Evolutionary conservation across 2,113 vertebrate genomes (phyloP).

Genomic region (Trogon surrucura): DNA sequence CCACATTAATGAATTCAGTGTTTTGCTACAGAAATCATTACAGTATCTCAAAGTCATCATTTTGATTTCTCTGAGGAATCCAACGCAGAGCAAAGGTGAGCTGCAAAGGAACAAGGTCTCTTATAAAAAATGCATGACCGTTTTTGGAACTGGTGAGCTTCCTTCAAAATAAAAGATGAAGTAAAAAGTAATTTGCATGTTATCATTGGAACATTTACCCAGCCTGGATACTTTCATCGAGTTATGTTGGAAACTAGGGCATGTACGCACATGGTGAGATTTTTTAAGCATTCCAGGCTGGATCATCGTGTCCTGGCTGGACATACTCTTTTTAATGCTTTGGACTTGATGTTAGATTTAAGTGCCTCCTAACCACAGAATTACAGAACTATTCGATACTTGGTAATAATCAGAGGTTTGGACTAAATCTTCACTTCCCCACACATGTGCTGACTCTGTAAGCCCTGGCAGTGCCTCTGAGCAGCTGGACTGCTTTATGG

Average conservation of each 20-base stretch:
- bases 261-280: not conserved
- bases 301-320: not conserved
- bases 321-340: not conserved
- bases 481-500: not conserved
- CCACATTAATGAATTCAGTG: not conserved
- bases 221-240: not conserved
- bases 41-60: not conserved
- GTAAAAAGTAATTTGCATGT: not conserved
- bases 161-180: not conserved
- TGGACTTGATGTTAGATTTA: not conserved
- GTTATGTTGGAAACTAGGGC: not conserved
- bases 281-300: conserved; percentile 9
- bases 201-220: not conserved
- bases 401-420: not conserved
- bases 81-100: not conserved
- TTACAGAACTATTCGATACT: not conserved
- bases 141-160: not conserved
- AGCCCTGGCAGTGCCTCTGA: not conserved
- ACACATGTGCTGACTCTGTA: not conserved
- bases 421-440: not conserved
- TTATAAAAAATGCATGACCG: not conserved
- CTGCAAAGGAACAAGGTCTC: not conserved
- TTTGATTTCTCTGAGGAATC: conserved; percentile 5
- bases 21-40: conserved; percentile 15
- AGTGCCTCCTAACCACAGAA: not conserved